Evolutionary conservation across 1,140 invertebrate genomes (phyloP).

Genomic region (Megathymus violae): DNA sequence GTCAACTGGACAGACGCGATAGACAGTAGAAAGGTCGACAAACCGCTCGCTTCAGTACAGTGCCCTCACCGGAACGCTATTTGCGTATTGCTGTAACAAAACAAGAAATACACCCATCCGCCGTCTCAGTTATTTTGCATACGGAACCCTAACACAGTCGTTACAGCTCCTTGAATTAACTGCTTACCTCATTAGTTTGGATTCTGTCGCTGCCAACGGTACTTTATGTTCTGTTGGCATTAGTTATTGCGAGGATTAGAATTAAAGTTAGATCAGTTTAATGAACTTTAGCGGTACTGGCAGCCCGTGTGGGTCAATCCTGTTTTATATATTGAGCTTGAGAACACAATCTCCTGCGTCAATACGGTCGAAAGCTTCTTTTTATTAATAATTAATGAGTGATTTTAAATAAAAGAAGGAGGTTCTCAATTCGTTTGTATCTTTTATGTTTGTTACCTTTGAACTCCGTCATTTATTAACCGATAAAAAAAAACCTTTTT

Average conservation of each 20-base stretch:
- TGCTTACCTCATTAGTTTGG: constrained; percentile 15
- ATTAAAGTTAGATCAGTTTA: constrained; percentile 11
- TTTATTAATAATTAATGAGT: too few species aligned
- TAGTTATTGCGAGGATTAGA: constrained; percentile 13
- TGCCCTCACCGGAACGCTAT: constrained; percentile 6
- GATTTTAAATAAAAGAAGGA: too few species aligned
- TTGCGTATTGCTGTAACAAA: constrained; percentile 12
- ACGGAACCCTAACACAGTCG: constrained; percentile 7
- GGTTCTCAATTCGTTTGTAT: too few species aligned
- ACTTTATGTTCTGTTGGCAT: background rate
- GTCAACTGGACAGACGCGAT: too few species aligned
- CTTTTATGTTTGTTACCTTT: too few species aligned
- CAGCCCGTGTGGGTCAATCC: too few species aligned
- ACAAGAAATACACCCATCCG: constrained; percentile 18
- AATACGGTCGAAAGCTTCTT: too few species aligned
- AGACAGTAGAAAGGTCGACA: too few species aligned
- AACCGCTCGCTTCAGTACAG: background rate
- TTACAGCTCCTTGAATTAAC: constrained; percentile 23
- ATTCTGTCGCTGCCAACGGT: constrained; percentile 13
- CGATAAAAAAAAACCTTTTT: too few species aligned
- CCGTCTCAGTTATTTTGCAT: constrained; percentile 10
- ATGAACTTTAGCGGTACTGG: background rate
- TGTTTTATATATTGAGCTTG: too few species aligned
- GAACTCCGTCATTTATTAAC: too few species aligned
- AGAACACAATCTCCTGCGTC: too few species aligned